Evolutionary conservation across 2,797 vertebrate species (phyloP).

Genomic region (Smutsia gigantea): DNA sequence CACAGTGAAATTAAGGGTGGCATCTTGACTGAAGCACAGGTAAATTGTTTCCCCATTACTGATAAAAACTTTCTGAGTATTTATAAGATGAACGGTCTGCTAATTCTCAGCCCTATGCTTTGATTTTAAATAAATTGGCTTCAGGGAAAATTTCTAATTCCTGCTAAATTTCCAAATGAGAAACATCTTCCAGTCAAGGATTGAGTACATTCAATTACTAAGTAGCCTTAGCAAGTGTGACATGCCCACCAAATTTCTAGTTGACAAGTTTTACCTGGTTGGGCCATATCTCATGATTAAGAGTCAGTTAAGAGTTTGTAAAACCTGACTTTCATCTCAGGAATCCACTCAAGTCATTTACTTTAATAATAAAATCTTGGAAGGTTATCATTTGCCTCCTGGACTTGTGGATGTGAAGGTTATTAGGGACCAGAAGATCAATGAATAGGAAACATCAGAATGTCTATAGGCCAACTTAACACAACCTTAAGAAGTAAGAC

Average conservation of each 20-base stretch:
- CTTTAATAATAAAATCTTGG: slow-evolving; percentile 24
- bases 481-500: slow-evolving; percentile 1
- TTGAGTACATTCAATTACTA: not conserved
- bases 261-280: not conserved
- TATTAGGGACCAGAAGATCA: not conserved
- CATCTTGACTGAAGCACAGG: not conserved
- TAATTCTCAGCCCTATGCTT: not conserved
- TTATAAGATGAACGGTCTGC: not conserved
- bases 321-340: not conserved
- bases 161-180: slow-evolving; percentile 8
- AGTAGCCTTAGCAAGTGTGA: not conserved
- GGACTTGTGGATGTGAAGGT: not conserved
- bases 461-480: not conserved
- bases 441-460: slow-evolving; percentile 37
- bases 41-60: not conserved
- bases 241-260: not conserved
- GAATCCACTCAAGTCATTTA: not conserved
- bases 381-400: not conserved
- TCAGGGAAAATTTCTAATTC: not conserved
- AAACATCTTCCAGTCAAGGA: not conserved
- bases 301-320: not conserved
- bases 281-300: not conserved
- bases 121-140: slow-evolving; percentile 17
- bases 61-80: not conserved
- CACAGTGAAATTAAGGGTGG: not conserved